Base-by-base conservation (phyloP, 2,888 invertebrate genomes). In the Peribatodes rhomboidaria region DNA sequence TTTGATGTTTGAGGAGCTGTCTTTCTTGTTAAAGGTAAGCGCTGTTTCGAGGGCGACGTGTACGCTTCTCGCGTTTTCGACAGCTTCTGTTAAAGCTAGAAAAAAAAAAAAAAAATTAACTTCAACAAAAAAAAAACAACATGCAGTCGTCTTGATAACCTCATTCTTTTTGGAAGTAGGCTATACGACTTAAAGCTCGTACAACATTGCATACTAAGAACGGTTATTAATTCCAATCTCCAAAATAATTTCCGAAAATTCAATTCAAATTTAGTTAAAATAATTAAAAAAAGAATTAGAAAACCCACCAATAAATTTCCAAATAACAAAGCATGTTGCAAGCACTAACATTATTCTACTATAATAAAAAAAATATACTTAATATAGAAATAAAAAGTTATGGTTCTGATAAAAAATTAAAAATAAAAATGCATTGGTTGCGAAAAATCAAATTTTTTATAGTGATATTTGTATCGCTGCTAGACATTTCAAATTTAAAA, bases 31-130 rank as follows among this genome's bases (percentile, higher is more conserved):
- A 18, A 89, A 87, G 49, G 85, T 80, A 0, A 88, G 55, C 0
- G 87, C 79, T 0, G 89, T 89, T 67, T 89, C 85, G 0, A 89
- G 42, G 0, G 81, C 84, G 13, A 88, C 13, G 14, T 88, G 87
- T 0, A 89, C 78, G 16, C 80, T 81, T 66, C 77, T 78, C 1
- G 46, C 13, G 8, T 46, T 46, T 8, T 22, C n/a, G n/a, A 10
- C 22, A 11, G 11, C 18, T 20, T 10, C 10, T 1, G n/a, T 22
- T n/a, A n/a, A n/a, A n/a, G n/a, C n/a, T n/a, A n/a, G n/a, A n/a
- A n/a, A n/a, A n/a, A n/a, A n/a, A n/a, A n/a, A n/a, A n/a, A n/a
- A n/a, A n/a, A n/a, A n/a, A n/a, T n/a, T n/a, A n/a, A n/a, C n/a
- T n/a, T n/a, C n/a, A n/a, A n/a, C n/a, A n/a, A n/a, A n/a, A n/a